phyloP scores from a whole-genome alignment of 2,113 vertebrate genomes.

The Microcebus lehilahytsara region DNA sequence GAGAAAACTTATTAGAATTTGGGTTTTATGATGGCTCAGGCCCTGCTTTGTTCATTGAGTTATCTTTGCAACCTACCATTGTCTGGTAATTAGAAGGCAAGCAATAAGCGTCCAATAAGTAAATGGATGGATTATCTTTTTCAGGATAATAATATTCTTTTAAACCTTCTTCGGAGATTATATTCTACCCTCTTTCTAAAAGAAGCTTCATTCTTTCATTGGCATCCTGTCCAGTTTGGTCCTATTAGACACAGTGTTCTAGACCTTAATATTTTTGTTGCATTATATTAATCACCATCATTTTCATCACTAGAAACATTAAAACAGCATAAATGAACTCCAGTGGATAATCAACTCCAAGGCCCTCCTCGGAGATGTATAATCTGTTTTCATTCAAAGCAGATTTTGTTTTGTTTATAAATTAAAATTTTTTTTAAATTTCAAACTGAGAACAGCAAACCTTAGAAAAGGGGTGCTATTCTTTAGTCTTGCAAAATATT shows the following conservation, averaged over 20 bases:
- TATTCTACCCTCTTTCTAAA: not conserved
- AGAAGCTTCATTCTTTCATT: not conserved
- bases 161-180: slow-evolving; percentile 5
- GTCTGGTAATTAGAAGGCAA: not conserved
- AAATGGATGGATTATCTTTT: not conserved
- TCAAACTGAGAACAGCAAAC: slow-evolving; percentile 6
- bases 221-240: not conserved
- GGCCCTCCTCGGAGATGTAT: not conserved
- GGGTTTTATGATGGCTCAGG: not conserved
- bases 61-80: not conserved
- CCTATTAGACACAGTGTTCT: not conserved
- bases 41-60: not conserved
- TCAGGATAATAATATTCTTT: slow-evolving; percentile 1
- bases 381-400: not conserved
- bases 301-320: not conserved
- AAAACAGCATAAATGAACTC: not conserved
- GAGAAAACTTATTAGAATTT: no score
- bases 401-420: slow-evolving; percentile 15
- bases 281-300: not conserved
- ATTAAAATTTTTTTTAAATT: slow-evolving; percentile 26
- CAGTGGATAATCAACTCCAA: not conserved
- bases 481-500: slow-evolving; percentile 22
- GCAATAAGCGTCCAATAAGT: not conserved
- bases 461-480: not conserved
- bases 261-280: not conserved